Percentiles rank a stretch among this genome's conserved stretches.
These are phyloP conservation scores for Eupeodes latifasciatus DNA, from an alignment of 2,888 invertebrate species.

Conservation along the genomic window DNA sequence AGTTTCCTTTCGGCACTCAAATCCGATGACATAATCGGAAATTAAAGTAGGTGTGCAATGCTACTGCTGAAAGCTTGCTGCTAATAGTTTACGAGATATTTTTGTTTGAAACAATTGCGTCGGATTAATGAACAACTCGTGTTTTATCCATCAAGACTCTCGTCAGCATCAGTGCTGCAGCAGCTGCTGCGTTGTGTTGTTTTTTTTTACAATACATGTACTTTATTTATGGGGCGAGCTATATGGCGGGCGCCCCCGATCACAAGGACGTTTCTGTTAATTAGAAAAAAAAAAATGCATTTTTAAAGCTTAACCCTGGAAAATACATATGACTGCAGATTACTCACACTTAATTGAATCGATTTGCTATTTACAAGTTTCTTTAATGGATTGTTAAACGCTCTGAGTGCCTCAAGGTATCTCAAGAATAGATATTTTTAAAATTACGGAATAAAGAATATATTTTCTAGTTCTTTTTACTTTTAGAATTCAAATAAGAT, in stretches of 20 bases:
- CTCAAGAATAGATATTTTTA: too few relatives aligned
- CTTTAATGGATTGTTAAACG: background rate
- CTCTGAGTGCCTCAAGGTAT: background rate
- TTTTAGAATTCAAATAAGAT: too few relatives aligned
- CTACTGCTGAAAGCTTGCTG: slow-evolving; percentile 19
- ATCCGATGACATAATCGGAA: slow-evolving; percentile 62
- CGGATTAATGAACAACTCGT: slow-evolving; percentile 44
- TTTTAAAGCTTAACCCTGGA: slow-evolving; percentile 6
- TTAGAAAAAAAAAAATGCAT: slow-evolving; percentile 52
- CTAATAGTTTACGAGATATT: slow-evolving; percentile 43
- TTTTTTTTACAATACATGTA: too few relatives aligned
- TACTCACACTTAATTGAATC: slow-evolving; percentile 33
- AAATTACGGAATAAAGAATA: too few relatives aligned
- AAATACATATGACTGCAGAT: background rate
- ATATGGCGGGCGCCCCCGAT: slow-evolving; percentile 11
- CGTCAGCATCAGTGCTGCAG: background rate
- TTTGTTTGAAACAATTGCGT: slow-evolving; percentile 30
- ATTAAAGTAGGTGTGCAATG: slow-evolving; percentile 57
- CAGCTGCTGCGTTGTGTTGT: too few relatives aligned
- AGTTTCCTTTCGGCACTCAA: slow-evolving; percentile 64
- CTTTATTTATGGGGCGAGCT: background rate
- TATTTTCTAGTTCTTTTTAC: too few relatives aligned
- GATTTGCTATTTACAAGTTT: background rate
- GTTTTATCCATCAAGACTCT: slow-evolving; percentile 19
- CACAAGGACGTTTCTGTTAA: slow-evolving; percentile 53